These are phyloP conservation scores for Dryadula phaetusa DNA, from an alignment of 2,888 invertebrate species.

Conservation along the genomic window DNA sequence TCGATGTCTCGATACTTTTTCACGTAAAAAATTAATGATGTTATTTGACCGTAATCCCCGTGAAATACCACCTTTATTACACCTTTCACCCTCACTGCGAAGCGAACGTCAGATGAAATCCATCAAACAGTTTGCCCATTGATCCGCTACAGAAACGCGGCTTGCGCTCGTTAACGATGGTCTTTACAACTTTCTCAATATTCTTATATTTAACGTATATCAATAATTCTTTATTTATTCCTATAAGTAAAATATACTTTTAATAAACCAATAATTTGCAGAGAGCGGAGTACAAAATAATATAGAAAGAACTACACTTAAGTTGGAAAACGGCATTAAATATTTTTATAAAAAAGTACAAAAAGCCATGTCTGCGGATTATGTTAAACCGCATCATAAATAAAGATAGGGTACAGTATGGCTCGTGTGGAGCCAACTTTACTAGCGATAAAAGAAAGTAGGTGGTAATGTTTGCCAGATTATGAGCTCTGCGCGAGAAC, in stretches of 20 bases:
- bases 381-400: conserved; percentile 33
- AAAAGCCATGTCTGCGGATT: conserved; percentile 31
- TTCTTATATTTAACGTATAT: not conserved
- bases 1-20: conserved; percentile 32
- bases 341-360: not conserved
- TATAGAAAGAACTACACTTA: not conserved
- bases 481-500: conserved; percentile 53
- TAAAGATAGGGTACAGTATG: conserved; percentile 39
- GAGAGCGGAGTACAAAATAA: not conserved
- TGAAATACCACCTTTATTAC: conserved; percentile 49
- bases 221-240: not conserved
- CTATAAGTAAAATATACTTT: too few relatives aligned
- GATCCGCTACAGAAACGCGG: conserved; percentile 54
- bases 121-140: conserved; percentile 52
- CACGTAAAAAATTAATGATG: conserved; percentile 48
- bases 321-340: not conserved
- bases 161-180: conserved; percentile 35
- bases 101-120: conserved; percentile 53
- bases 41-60: conserved; percentile 46
- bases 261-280: not conserved
- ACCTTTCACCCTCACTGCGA: conserved; percentile 50
- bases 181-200: conserved; percentile 4
- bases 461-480: conserved; percentile 58
- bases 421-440: conserved; percentile 32
- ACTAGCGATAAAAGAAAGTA: conserved; percentile 59